Conservation (phyloP, 2,113 vertebrate genomes). For the Narcine bancroftii region DNA sequence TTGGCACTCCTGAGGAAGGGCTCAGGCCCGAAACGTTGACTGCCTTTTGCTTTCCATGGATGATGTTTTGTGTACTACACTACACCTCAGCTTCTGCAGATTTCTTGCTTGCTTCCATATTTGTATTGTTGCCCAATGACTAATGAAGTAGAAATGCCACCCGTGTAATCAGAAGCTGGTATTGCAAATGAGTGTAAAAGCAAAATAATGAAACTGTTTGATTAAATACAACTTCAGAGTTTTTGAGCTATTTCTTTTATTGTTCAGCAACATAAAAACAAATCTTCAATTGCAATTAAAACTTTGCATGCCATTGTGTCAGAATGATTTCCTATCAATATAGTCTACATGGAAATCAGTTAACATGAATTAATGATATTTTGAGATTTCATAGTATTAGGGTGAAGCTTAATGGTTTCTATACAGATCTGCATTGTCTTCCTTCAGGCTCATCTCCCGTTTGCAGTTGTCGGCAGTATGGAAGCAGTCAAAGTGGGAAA, state of each 20-base stretch:
- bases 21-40: too few relatives aligned
- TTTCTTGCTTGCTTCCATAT: too few relatives aligned
- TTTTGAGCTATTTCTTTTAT: not conserved
- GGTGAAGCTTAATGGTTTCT: not conserved
- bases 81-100: too few relatives aligned
- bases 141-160: not conserved
- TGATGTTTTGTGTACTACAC: too few relatives aligned
- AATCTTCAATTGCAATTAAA: not conserved
- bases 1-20: too few relatives aligned
- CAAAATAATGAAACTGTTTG: not conserved
- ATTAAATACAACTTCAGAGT: not conserved
- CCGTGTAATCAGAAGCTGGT: not conserved
- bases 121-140: not conserved
- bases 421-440: slow-evolving; percentile 34
- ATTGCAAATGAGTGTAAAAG: not conserved
- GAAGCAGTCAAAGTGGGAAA: slow-evolving; percentile 97
- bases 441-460: slow-evolving; percentile 85
- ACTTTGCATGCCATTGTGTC: not conserved
- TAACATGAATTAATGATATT: not conserved
- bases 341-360: not conserved
- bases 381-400: not conserved
- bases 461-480: slow-evolving; percentile 89
- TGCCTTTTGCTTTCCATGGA: too few relatives aligned
- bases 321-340: not conserved
- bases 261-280: not conserved